phyloP scores from a whole-genome alignment of 1,140 invertebrate species.

The Drosophila nikananu region DNA sequence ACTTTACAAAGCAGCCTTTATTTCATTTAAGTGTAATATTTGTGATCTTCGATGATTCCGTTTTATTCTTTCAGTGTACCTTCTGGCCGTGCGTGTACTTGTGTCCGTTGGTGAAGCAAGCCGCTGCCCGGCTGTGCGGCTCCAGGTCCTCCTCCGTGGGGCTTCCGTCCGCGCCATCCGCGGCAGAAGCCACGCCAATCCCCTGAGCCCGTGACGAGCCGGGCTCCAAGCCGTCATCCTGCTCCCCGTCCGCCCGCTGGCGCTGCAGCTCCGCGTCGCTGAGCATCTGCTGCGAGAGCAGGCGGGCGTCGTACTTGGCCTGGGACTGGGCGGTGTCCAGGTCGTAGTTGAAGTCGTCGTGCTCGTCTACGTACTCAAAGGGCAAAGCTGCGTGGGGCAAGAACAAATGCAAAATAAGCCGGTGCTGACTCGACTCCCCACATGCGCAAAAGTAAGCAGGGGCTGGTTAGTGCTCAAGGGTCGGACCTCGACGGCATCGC shows the following conservation, averaged over 20 bases:
- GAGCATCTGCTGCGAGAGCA: conserved; percentile 82
- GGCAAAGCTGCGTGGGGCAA: conserved; percentile 60
- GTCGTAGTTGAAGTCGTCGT: conserved; percentile 80
- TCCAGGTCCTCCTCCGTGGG: conserved; percentile 70
- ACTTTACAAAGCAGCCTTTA: neutral
- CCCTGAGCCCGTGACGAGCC: conserved; percentile 16
- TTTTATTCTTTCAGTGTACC: conserved; percentile 45
- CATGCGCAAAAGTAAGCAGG: conserved; percentile 11
- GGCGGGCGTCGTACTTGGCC: conserved; percentile 83
- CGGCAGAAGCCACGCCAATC: conserved; percentile 15
- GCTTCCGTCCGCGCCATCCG: conserved; percentile 30
- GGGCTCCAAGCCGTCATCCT: conserved; percentile 31
- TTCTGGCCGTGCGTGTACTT: conserved; percentile 84
- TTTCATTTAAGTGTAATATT: neutral
- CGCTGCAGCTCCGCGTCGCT: conserved; percentile 66
- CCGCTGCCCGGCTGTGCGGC: conserved; percentile 77
- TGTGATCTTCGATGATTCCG: neutral
- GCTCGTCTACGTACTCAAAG: conserved; percentile 80
- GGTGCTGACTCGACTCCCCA: conserved; percentile 52
- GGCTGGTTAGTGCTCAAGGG: neutral
- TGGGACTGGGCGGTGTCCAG: conserved; percentile 82
- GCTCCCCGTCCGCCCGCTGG: conserved; percentile 44
- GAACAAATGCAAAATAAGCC: conserved; percentile 60
- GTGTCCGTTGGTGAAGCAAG: conserved; percentile 78
- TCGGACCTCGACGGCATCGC: neutral